phyloP scores from a whole-genome alignment of 2,113 vertebrate genomes.

The Corythaixoides concolor region DNA sequence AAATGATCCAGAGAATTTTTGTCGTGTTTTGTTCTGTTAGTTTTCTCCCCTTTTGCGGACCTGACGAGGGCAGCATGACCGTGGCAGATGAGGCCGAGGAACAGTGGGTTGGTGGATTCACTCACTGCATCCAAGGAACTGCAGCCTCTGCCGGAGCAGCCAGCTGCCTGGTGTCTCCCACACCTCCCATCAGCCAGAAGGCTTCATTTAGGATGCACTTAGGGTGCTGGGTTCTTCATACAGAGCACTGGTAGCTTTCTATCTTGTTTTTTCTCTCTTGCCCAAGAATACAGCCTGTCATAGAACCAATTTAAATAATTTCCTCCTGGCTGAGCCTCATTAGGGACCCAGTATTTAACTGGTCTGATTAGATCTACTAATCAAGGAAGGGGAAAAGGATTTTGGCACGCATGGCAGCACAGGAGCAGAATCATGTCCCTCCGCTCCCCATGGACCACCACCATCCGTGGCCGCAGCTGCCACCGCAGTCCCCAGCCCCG shows the following conservation, averaged over 20 bases:
- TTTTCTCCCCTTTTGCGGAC: not conserved
- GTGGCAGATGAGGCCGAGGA: not conserved
- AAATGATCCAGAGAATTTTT: not conserved
- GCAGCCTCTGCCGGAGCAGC: accelerated
- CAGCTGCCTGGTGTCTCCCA: not conserved
- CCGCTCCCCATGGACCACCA: not conserved
- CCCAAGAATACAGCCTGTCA: not conserved
- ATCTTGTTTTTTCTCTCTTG: not conserved
- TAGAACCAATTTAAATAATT: not conserved
- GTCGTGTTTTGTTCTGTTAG: not conserved
- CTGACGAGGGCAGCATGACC: not conserved
- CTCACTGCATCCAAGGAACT: not conserved
- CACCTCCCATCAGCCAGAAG: not conserved
- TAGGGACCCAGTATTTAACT: not conserved
- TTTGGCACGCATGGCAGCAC: accelerated
- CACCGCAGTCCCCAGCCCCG: not conserved
- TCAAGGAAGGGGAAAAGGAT: not conserved
- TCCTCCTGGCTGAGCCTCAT: not conserved
- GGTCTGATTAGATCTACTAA: not conserved
- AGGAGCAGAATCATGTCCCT: accelerated
- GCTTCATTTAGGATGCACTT: not conserved
- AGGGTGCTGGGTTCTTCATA: not conserved
- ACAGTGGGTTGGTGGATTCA: accelerated
- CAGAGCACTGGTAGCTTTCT: not conserved
- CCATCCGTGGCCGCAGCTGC: accelerated